Evolutionary conservation across 2,113 vertebrate genomes (phyloP).

Genomic region (Heterotilapia buettikoferi): DNA sequence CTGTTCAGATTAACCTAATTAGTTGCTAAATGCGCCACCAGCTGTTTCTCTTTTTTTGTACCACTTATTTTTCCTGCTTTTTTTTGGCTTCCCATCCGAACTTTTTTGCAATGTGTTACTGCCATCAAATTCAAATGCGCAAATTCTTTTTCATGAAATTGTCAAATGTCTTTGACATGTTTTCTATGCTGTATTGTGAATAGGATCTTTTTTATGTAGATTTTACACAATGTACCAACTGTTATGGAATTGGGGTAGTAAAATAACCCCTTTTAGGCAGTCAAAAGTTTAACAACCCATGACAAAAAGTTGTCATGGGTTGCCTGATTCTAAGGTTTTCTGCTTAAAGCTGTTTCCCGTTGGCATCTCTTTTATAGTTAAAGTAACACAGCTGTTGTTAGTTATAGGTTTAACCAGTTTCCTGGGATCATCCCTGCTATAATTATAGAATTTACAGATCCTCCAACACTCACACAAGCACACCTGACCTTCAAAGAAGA

Average conservation of each 20-base stretch:
- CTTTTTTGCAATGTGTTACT: neutral
- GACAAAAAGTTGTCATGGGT: rapidly evolving
- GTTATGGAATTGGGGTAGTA: neutral
- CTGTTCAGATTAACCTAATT: neutral
- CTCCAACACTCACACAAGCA: neutral
- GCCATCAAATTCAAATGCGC: neutral
- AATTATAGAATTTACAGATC: neutral
- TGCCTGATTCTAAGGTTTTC: neutral
- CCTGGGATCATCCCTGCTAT: neutral
- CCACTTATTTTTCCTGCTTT: neutral
- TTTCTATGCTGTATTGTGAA: neutral
- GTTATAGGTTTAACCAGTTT: neutral
- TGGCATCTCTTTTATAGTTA: neutral
- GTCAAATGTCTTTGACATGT: neutral
- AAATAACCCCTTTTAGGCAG: neutral
- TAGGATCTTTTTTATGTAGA: neutral
- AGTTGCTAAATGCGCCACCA: neutral
- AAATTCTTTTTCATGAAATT: neutral
- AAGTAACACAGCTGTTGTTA: neutral
- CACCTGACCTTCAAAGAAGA: neutral
- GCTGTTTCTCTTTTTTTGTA: neutral
- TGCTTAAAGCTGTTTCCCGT: neutral
- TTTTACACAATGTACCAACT: neutral
- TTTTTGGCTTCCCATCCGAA: neutral
- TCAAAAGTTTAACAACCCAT: neutral